phyloP scores from a whole-genome alignment of 1,140 invertebrate species.

The Drosophila azteca region DNA sequence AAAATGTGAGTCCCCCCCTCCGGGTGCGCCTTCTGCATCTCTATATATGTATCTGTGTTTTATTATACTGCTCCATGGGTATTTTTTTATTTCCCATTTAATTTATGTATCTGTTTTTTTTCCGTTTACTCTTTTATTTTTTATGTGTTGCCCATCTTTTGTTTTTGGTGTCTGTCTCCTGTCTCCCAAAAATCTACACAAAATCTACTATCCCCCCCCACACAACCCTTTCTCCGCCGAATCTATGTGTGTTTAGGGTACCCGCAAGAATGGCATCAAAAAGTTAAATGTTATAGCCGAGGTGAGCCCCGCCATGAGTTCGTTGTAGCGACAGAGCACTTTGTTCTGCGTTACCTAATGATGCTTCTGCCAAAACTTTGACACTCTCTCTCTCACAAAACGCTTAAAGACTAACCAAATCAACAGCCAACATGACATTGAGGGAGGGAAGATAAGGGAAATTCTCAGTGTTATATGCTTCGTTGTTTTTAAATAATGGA shows the following conservation, averaged over 20 bases:
- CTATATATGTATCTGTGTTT: constrained; percentile 20
- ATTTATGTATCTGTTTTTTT: constrained; percentile 42
- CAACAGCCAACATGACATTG: too few species aligned
- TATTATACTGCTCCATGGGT: background rate
- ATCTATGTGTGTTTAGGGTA: constrained; percentile 62
- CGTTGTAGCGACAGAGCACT: constrained; percentile 18
- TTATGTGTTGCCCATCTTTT: constrained; percentile 63
- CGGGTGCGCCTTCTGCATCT: constrained; percentile 1
- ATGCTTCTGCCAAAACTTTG: constrained; percentile 33
- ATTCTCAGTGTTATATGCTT: too few species aligned
- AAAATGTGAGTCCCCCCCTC: constrained; percentile 89
- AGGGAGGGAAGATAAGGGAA: too few species aligned
- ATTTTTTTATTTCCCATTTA: constrained; percentile 32
- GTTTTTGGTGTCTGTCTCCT: constrained; percentile 64
- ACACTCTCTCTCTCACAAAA: constrained; percentile 1
- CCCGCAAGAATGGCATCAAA: constrained; percentile 75
- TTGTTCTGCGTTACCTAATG: constrained; percentile 12
- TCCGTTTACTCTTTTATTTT: constrained; percentile 42
- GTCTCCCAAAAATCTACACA: constrained; percentile 18
- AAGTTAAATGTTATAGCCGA: constrained; percentile 78
- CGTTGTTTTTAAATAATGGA: too few species aligned
- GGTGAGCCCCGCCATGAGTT: constrained; percentile 64
- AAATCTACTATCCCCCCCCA: constrained; percentile 15
- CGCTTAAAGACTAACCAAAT: constrained; percentile 23
- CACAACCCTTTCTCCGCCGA: constrained; percentile 10